A percentile compares a stretch with the other conserved stretches of the same genome.
Conservation (phyloP, 1,140 invertebrate species). For the Limonius californicus region DNA sequence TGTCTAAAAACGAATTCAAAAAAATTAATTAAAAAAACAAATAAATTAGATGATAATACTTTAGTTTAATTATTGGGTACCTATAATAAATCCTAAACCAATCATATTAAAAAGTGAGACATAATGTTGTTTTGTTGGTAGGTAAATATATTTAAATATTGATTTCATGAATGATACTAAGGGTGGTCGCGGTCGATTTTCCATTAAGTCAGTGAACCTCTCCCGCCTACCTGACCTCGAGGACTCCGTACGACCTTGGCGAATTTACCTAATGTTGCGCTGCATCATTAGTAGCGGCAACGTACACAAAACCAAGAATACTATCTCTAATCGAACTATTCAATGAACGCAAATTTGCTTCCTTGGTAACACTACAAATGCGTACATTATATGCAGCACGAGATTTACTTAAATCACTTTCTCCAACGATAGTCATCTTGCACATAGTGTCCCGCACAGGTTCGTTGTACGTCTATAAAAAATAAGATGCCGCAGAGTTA, state of each 20-base stretch:
- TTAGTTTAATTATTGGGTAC: too few relatives aligned
- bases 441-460: not conserved
- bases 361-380: not conserved
- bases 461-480: not conserved
- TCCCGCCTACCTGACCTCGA: not conserved
- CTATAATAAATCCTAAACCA: too few relatives aligned
- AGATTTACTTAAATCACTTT: slow-evolving; percentile 9
- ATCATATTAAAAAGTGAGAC: too few relatives aligned
- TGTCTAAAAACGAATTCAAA: too few relatives aligned
- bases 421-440: not conserved
- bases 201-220: not conserved
- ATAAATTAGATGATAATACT: too few relatives aligned
- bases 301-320: not conserved
- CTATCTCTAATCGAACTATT: not conserved
- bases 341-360: not conserved
- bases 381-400: not conserved
- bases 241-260: not conserved
- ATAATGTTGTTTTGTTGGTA: too few relatives aligned
- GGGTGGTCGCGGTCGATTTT: not conserved
- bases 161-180: too few relatives aligned
- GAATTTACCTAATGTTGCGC: not conserved
- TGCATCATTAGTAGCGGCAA: not conserved
- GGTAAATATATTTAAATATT: too few relatives aligned
- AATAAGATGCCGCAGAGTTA: too few relatives aligned
- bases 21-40: too few relatives aligned